Evolutionary conservation across 2,797 vertebrate genomes (phyloP).

Genomic region (Numenius phaeopus): DNA sequence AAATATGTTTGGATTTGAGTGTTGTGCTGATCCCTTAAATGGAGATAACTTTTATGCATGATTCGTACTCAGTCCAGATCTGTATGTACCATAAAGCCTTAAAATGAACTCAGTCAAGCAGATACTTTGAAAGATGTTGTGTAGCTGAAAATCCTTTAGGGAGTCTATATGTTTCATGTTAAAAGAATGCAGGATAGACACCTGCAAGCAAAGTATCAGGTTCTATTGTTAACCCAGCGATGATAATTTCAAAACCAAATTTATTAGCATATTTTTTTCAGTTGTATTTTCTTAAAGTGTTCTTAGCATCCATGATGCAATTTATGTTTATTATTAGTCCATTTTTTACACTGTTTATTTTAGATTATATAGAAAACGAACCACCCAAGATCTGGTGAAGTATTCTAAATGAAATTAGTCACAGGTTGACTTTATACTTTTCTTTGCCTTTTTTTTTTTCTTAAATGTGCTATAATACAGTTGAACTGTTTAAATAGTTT

Average conservation of each 20-base stretch:
- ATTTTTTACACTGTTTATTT: not conserved
- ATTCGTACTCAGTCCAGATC: not conserved
- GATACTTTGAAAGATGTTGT: not conserved
- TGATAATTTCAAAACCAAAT: not conserved
- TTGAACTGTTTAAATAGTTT: not conserved
- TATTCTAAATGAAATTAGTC: not conserved
- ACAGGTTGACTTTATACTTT: not conserved
- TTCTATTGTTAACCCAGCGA: not conserved
- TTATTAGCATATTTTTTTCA: not conserved
- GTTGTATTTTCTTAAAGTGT: not conserved
- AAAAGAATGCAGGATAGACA: not conserved
- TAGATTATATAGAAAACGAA: not conserved
- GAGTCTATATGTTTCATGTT: not conserved
- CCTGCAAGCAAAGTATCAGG: not conserved
- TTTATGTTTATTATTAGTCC: not conserved
- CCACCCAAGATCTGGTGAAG: not conserved
- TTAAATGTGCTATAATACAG: not conserved
- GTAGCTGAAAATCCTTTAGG: not conserved
- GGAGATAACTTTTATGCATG: not conserved
- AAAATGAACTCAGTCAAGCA: not conserved
- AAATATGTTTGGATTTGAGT: not conserved
- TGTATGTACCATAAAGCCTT: not conserved
- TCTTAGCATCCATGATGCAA: not conserved
- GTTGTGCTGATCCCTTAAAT: not conserved
- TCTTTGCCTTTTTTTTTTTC: slow-evolving; percentile 6